Conservation (phyloP, 2,888 invertebrate genomes). For the Neuroscelio doddi region DNA sequence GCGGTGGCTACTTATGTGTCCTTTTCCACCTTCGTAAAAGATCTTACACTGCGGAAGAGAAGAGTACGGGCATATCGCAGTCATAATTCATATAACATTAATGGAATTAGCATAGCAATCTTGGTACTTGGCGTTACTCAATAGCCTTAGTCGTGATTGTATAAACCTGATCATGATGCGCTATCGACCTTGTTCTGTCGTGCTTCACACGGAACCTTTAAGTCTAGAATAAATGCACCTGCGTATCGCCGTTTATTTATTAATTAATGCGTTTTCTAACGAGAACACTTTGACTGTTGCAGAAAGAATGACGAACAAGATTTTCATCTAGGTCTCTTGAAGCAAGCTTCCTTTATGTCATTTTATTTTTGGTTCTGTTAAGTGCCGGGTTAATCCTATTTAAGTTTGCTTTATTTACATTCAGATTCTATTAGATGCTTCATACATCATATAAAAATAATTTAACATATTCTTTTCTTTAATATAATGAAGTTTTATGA, state of each 20-base stretch:
- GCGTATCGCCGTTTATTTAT: conserved; percentile 42
- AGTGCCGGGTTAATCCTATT: conserved; percentile 22
- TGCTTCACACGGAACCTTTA: conserved; percentile 20
- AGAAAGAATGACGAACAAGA: conserved; percentile 27
- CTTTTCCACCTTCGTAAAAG: conserved; percentile 55
- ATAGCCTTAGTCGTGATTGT: neutral
- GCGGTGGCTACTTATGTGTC: conserved; percentile 32
- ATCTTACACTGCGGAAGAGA: conserved; percentile 32
- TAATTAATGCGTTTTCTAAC: conserved; percentile 32
- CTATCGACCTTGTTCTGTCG: conserved; percentile 32
- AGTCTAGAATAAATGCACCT: conserved; percentile 40
- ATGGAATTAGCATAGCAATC: conserved; percentile 65
- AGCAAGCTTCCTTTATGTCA: conserved; percentile 13
- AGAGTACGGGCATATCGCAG: conserved; percentile 27
- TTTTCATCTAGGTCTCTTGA: conserved; percentile 16
- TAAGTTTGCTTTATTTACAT: conserved; percentile 1
- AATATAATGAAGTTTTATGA: too few species aligned
- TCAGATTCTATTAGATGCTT: conserved; percentile 1
- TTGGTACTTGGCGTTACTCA: conserved; percentile 21
- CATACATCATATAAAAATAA: neutral
- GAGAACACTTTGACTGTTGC: conserved; percentile 21
- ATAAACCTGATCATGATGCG: conserved; percentile 17
- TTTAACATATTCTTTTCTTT: too few species aligned
- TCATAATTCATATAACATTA: conserved; percentile 65
- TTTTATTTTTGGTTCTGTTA: conserved; percentile 23